A percentile compares a stretch with the other conserved stretches of the same genome.
phyloP scores from a whole-genome alignment of 2,797 vertebrate genomes.

The Leucoraja ocellata region DNA sequence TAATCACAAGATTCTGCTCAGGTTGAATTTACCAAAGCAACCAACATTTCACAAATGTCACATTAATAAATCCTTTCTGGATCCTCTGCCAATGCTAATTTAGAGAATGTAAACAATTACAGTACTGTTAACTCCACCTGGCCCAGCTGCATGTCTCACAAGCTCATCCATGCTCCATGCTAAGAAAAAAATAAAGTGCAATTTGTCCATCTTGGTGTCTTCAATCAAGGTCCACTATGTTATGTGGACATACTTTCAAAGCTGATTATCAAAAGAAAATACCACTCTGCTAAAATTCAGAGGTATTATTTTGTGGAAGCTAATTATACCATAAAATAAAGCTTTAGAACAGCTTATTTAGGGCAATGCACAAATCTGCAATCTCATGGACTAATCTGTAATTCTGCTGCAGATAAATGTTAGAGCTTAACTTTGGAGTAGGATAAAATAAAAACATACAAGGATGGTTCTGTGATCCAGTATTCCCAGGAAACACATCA shows the following conservation, averaged over 20 bases:
- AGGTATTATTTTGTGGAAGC: background rate
- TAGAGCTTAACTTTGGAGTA: background rate
- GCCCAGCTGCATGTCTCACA: constrained; percentile 19
- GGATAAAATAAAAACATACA: background rate
- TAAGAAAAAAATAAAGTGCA: constrained; percentile 39
- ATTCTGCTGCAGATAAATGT: background rate
- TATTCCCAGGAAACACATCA: constrained; percentile 8
- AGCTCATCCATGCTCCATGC: constrained; percentile 31
- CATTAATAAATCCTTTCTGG: constrained; percentile 24
- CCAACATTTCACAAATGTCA: constrained; percentile 22
- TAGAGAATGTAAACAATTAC: constrained; percentile 37
- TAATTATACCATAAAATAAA: constrained; percentile 6
- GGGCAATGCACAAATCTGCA: background rate
- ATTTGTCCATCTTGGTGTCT: background rate
- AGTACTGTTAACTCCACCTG: constrained; percentile 37
- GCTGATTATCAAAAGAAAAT: background rate
- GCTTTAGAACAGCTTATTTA: background rate
- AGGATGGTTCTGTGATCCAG: background rate
- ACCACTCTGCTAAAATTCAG: background rate
- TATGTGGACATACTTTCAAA: background rate
- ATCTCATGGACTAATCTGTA: background rate
- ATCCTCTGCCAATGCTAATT: constrained; percentile 1
- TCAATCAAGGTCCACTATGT: background rate
- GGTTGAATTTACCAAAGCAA: background rate
- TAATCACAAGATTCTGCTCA: background rate